These are phyloP conservation scores for Teleiodes luculella DNA, from an alignment of 2,888 invertebrate species.

Conservation along the genomic window DNA sequence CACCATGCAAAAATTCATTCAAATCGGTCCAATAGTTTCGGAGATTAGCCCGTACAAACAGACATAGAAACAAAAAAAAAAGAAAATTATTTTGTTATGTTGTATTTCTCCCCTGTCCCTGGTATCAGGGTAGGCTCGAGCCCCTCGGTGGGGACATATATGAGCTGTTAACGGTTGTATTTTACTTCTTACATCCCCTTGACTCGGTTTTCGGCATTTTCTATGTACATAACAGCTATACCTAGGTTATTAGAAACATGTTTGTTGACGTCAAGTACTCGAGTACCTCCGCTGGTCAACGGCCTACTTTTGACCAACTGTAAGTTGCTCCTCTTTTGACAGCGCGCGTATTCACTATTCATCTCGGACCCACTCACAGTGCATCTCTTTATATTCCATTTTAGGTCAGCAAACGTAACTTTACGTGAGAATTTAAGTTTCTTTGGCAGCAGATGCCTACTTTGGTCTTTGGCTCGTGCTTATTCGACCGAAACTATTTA, in stretches of 20 bases:
- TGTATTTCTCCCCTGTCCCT: too few relatives aligned
- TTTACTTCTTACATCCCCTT: too few relatives aligned
- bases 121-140: too few relatives aligned
- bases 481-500: conserved; percentile 7
- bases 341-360: conserved; percentile 20
- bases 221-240: neutral
- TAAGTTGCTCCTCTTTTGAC: conserved; percentile 23
- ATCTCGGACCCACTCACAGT: conserved; percentile 20
- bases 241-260: conserved; percentile 3
- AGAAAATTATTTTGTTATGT: too few relatives aligned
- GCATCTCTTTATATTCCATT: conserved; percentile 19
- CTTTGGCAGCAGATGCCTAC: neutral
- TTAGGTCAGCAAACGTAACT: conserved; percentile 23
- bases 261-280: neutral
- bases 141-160: too few relatives aligned
- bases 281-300: conserved; percentile 22
- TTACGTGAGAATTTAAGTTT: conserved; percentile 19
- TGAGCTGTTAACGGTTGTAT: too few relatives aligned
- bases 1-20: too few relatives aligned
- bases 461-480: conserved; percentile 5
- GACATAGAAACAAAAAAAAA: too few relatives aligned
- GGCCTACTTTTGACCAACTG: conserved; percentile 25
- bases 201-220: too few relatives aligned
- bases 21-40: too few relatives aligned
- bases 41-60: too few relatives aligned